A percentile compares a stretch with the other conserved stretches of the same genome.
Conservation (phyloP, 2,888 invertebrate genomes). For the Drosophila algonquin region DNA sequence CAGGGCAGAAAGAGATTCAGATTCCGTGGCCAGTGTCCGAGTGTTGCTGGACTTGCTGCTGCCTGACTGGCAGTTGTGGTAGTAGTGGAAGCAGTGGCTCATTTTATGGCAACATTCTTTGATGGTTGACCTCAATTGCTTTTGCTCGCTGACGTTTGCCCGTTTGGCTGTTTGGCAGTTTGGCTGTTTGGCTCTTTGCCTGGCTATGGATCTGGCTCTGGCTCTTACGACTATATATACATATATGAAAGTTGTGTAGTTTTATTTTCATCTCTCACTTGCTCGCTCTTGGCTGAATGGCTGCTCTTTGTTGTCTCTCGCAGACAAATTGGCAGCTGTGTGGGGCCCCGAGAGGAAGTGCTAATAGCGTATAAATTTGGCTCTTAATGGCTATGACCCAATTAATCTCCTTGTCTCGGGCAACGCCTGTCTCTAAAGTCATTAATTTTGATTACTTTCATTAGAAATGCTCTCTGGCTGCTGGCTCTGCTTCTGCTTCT, state of each 20-base stretch:
- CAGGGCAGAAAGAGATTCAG: background rate
- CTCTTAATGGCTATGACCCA: slow-evolving; percentile 76
- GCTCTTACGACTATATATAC: slow-evolving; percentile 44
- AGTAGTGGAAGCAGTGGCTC: slow-evolving; percentile 55
- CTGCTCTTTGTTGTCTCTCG: slow-evolving; percentile 43
- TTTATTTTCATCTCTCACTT: slow-evolving; percentile 58
- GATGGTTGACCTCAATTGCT: slow-evolving; percentile 81
- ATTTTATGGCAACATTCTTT: slow-evolving; percentile 80
- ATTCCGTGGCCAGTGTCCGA: slow-evolving; percentile 21
- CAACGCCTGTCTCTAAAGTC: slow-evolving; percentile 61
- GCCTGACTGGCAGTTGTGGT: slow-evolving; percentile 22
- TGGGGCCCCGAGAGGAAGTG: slow-evolving; percentile 66
- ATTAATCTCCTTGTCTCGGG: slow-evolving; percentile 56
- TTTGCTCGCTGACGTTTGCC: slow-evolving; percentile 75
- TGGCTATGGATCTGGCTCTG: slow-evolving; percentile 25
- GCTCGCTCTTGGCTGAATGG: slow-evolving; percentile 31
- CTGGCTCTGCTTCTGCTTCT: background rate
- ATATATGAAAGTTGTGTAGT: slow-evolving; percentile 70
- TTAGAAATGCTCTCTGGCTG: slow-evolving; percentile 55
- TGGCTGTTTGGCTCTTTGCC: slow-evolving; percentile 30
- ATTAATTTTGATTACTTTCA: slow-evolving; percentile 77
- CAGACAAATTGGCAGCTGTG: slow-evolving; percentile 76
- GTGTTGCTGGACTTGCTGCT: slow-evolving; percentile 17
- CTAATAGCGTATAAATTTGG: slow-evolving; percentile 75
- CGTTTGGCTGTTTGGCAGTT: slow-evolving; percentile 57